Percentiles rank a stretch among this genome's conserved stretches.
These are phyloP conservation scores for Drosophila navojoa DNA, from an alignment of 1,140 invertebrate genomes.

Conservation along the genomic window DNA sequence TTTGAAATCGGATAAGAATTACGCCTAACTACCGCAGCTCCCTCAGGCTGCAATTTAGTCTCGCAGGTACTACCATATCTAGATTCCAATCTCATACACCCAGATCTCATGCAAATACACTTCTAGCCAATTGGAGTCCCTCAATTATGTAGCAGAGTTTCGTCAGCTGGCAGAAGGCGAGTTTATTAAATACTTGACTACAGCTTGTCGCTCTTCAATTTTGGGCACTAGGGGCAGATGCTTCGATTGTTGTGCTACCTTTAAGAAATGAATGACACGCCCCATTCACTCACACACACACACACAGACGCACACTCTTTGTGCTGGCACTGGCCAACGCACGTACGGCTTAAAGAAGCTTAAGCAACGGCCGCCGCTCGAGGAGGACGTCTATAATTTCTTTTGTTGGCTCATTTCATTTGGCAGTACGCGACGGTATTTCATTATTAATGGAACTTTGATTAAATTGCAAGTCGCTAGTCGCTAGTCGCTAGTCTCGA, in stretches of 20 bases:
- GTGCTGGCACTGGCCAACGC: not conserved
- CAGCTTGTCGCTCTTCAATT: conserved; percentile 47
- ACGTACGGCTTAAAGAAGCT: conserved; percentile 67
- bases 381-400: conserved; percentile 42
- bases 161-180: conserved; percentile 19
- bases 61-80: too few species aligned
- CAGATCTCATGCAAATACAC: too few species aligned
- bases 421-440: conserved; percentile 45
- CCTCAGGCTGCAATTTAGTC: too few species aligned
- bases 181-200: conserved; percentile 59
- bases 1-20: too few species aligned
- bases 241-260: too few species aligned
- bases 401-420: conserved; percentile 48
- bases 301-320: too few species aligned
- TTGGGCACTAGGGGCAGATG: not conserved
- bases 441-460: conserved; percentile 79
- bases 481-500: not conserved
- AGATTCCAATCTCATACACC: too few species aligned
- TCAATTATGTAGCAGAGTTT: conserved; percentile 24
- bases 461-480: conserved; percentile 59
- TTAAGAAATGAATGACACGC: too few species aligned
- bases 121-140: too few species aligned
- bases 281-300: too few species aligned
- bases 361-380: conserved; percentile 58
- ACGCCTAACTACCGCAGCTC: too few species aligned